Base-by-base conservation (phyloP, 2,888 invertebrate species). In the Diachrysia chrysitis region DNA sequence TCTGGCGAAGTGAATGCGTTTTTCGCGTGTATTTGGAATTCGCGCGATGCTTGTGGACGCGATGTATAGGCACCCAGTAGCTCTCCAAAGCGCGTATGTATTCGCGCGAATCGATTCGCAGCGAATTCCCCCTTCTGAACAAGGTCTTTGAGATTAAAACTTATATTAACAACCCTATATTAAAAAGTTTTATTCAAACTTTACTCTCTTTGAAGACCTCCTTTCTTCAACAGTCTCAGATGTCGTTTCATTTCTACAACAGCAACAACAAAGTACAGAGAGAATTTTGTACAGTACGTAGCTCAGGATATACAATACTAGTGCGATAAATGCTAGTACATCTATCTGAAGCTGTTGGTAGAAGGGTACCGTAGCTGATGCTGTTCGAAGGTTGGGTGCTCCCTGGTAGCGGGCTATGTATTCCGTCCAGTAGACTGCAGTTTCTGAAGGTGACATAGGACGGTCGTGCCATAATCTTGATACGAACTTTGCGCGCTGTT, bases 391-490 rank as follows among this genome's bases (percentile, higher is more conserved):
- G 76, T 95, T 91, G 0, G 93, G 93, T 16, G 94, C 90, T 1
- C 95, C 95, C 23, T 87, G 88, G 68, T 95, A 92, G 25, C 95
- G 85, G 32, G 96, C 90, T 72, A 96, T 94, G 81, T 96, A 96
- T 77, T 96, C 96, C 16, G 95, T 94, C 94, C 96, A 96, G 88
- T 96, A 96, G 82, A 96, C 90, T 66, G 96, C 96, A 29, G 91
- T 94, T 67, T 96, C 95, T 58, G 96, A 73, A 0, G 96, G 95
- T 5, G 95, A 91, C 79, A 93, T 92, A 42, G 95, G 92, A 0
- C 96, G 95, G 73, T 96, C 94, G 67, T 96, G 95, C 92, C 96
- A 96, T 23, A 95, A 82, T 66, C 91, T 88, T 0, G 96, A 95
- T 0, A 96, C 86, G 29, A 89, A 80, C 65, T 88, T 88, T 0